Evolutionary conservation across 1,140 invertebrate genomes (phyloP).

Genomic region (Helicoverpa armigera): DNA sequence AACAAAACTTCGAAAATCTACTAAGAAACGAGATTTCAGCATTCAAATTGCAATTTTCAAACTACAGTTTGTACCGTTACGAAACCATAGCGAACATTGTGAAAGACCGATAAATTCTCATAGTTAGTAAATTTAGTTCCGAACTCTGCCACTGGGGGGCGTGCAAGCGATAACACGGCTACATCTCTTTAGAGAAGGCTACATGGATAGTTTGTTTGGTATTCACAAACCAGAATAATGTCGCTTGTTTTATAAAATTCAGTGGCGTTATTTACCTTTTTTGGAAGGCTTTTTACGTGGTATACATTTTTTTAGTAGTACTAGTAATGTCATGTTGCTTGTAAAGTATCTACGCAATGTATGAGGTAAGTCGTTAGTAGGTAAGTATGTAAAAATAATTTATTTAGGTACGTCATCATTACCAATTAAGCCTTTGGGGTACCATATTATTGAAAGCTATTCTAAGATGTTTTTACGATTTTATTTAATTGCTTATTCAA

Average conservation of each 20-base stretch:
- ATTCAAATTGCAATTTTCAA: slow-evolving; percentile 40
- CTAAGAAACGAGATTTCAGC: slow-evolving; percentile 27
- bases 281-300: no score
- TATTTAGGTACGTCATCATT: no score
- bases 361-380: no score
- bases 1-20: neutral
- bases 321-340: no score
- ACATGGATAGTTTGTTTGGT: slow-evolving; percentile 55
- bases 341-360: no score
- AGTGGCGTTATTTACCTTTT: neutral
- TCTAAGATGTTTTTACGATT: no score
- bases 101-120: slow-evolving; percentile 62
- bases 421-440: no score
- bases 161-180: slow-evolving; percentile 56
- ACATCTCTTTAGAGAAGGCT: slow-evolving; percentile 36
- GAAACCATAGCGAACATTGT: slow-evolving; percentile 12
- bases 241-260: slow-evolving; percentile 22
- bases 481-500: no score
- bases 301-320: no score
- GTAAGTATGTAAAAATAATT: no score
- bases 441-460: no score
- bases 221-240: slow-evolving; percentile 32
- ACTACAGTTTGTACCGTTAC: slow-evolving; percentile 28
- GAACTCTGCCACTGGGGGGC: slow-evolving; percentile 59
- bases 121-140: slow-evolving; percentile 67